Evolutionary conservation across 2,797 vertebrate species (phyloP).

Genomic region (Pangasius macronema): DNA sequence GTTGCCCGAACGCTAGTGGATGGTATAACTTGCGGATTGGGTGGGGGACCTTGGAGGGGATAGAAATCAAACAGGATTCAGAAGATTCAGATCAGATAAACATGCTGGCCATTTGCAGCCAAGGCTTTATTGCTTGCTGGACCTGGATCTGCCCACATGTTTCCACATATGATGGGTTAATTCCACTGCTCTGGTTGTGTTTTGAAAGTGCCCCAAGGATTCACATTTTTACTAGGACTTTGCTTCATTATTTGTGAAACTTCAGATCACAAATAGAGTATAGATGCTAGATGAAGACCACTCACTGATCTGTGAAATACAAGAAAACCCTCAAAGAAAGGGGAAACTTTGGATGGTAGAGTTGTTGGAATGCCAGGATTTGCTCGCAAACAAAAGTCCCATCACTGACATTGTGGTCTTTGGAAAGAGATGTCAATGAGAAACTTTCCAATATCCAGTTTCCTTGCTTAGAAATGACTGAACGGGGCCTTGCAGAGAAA

Average conservation of each 20-base stretch:
- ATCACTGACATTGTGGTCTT: constrained; percentile 14
- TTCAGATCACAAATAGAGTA: neutral
- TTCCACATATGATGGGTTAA: constrained; percentile 33
- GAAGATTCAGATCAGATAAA: constrained; percentile 71
- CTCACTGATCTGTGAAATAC: constrained; percentile 19
- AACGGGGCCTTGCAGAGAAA: neutral
- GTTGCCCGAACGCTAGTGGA: constrained; percentile 50
- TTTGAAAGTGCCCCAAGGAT: constrained; percentile 22
- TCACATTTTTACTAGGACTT: constrained; percentile 1
- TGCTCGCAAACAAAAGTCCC: constrained; percentile 21
- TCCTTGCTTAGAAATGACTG: constrained; percentile 15
- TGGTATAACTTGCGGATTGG: constrained; percentile 70
- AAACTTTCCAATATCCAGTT: constrained; percentile 7
- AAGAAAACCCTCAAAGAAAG: constrained; percentile 12
- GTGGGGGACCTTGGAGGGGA: constrained; percentile 63
- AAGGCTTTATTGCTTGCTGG: constrained; percentile 73
- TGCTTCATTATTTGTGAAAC: constrained; percentile 19
- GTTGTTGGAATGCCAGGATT: constrained; percentile 3
- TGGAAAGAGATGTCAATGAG: constrained; percentile 7
- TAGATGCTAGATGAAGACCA: constrained; percentile 28
- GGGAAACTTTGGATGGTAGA: neutral
- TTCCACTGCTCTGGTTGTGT: neutral
- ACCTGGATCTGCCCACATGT: constrained; percentile 58
- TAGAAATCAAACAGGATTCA: constrained; percentile 84
- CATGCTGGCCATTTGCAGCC: constrained; percentile 84